These are phyloP conservation scores for Scrobipalpa costella DNA, from an alignment of 2,888 invertebrate species.

Conservation along the genomic window DNA sequence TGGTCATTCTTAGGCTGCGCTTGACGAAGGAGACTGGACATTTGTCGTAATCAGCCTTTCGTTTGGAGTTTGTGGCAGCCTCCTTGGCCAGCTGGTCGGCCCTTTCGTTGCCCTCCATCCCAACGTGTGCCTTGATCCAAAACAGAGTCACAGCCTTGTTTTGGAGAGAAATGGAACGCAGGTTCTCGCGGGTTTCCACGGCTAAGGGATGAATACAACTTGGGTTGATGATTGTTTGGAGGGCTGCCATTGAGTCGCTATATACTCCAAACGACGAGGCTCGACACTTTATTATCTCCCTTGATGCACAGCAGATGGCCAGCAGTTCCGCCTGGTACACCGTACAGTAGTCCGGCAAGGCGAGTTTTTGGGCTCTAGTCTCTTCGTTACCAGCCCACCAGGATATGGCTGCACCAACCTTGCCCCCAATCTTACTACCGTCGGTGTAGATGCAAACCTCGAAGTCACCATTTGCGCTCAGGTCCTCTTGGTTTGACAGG, in stretches of 20 bases:
- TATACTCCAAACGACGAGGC: not conserved
- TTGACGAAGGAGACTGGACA: constrained; percentile 23
- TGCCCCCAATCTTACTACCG: constrained; percentile 32
- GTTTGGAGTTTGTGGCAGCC: constrained; percentile 24
- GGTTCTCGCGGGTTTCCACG: not conserved
- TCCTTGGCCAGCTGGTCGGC: not conserved
- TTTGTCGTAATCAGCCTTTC: constrained; percentile 20
- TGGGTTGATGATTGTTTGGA: constrained; percentile 14
- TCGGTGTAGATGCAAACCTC: constrained; percentile 29
- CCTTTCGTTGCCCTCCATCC: no score
- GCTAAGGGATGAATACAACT: constrained; percentile 13
- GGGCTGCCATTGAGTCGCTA: constrained; percentile 14
- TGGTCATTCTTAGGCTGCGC: not conserved
- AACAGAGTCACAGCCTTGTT: not conserved
- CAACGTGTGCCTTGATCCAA: not conserved
- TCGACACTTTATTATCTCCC: not conserved
- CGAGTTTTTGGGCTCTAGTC: constrained; percentile 15
- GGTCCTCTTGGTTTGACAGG: constrained; percentile 19
- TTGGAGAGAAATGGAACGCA: not conserved
- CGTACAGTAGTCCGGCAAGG: constrained; percentile 14
- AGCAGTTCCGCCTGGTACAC: constrained; percentile 25
- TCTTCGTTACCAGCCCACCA: not conserved
- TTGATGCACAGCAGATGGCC: not conserved
- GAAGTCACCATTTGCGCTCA: not conserved
- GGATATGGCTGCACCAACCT: constrained; percentile 24